Evolutionary conservation across 2,888 invertebrate genomes (phyloP).

Genomic region (Rotaria sp.): DNA sequence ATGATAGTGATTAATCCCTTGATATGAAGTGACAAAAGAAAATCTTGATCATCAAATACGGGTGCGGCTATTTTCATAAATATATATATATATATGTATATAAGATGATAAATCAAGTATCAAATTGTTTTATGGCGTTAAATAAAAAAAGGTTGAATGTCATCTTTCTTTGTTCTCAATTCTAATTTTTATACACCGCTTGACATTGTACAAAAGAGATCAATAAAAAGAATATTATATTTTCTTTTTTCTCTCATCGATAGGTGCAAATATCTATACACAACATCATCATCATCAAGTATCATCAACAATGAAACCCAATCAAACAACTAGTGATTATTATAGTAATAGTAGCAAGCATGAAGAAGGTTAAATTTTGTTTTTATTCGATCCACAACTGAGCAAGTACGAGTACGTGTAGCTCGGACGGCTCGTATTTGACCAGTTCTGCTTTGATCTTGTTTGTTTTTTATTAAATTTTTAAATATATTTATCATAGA

Average conservation of each 20-base stretch:
- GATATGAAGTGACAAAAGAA: conserved; percentile 12
- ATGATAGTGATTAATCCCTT: conserved; percentile 12
- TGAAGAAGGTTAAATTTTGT: background rate
- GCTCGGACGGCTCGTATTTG: no score
- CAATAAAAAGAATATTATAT: background rate
- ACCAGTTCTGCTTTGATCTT: background rate
- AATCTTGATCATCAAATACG: conserved; percentile 2
- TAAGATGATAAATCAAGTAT: background rate
- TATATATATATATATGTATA: no score
- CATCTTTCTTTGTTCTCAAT: background rate
- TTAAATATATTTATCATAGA: background rate
- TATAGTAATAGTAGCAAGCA: conserved; percentile 28
- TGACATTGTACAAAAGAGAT: background rate
- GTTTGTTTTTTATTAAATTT: background rate
- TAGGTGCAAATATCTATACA: conserved; percentile 7
- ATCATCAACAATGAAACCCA: background rate
- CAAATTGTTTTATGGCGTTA: background rate
- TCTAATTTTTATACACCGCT: background rate
- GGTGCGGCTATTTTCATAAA: background rate
- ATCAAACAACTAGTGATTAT: conserved; percentile 14
- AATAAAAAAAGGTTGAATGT: background rate
- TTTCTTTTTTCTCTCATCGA: background rate
- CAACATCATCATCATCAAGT: background rate
- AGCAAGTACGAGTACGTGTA: no score
- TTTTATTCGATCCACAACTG: no score